Conservation (phyloP, 2,888 invertebrate genomes). For the Tethea ocularis region DNA sequence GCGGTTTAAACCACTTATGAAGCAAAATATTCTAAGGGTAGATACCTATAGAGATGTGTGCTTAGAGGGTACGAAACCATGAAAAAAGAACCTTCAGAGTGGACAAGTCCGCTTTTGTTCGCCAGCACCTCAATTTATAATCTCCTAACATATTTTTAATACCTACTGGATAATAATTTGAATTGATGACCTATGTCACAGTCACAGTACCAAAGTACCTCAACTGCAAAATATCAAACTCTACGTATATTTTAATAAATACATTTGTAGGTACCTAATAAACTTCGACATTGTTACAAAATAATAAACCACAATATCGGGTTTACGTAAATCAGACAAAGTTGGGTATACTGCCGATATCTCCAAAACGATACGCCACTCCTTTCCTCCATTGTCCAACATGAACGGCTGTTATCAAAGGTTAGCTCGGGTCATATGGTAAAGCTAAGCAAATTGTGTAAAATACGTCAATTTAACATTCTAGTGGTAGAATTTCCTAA, state of each 20-base stretch:
- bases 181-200: too few species aligned
- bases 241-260: background rate
- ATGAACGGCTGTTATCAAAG: conserved; percentile 16
- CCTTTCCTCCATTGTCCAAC: conserved; percentile 25
- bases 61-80: too few species aligned
- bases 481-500: conserved; percentile 3
- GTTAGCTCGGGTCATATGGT: background rate
- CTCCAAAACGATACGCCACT: conserved; percentile 25
- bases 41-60: too few species aligned
- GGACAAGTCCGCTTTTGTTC: too few species aligned
- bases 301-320: background rate
- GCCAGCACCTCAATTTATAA: too few species aligned
- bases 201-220: too few species aligned
- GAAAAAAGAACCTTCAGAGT: too few species aligned
- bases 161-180: too few species aligned
- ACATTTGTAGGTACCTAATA: background rate
- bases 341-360: conserved; percentile 16
- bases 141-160: too few species aligned
- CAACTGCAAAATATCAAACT: too few species aligned
- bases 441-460: background rate
- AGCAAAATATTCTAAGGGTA: too few species aligned
- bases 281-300: background rate
- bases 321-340: background rate
- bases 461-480: background rate
- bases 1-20: too few species aligned